A percentile compares a stretch with the other conserved stretches of the same genome.
These are phyloP conservation scores for Yasuhikotakia modesta DNA, from an alignment of 2,797 vertebrate species.

Conservation along the genomic window DNA sequence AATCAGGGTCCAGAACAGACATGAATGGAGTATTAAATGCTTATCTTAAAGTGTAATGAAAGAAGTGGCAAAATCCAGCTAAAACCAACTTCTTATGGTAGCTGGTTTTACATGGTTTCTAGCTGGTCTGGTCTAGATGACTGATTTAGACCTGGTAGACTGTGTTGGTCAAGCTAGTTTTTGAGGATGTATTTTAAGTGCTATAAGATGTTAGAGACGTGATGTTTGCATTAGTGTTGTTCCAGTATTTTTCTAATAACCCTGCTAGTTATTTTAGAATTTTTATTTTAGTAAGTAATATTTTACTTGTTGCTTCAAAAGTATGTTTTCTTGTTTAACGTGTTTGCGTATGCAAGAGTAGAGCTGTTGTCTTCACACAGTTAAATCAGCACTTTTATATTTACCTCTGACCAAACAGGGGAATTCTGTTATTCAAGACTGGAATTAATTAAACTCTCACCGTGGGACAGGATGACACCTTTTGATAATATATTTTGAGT, in stretches of 20 bases:
- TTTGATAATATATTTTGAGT: slow-evolving; percentile 72
- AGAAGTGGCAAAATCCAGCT: background rate
- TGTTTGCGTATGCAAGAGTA: slow-evolving; percentile 54
- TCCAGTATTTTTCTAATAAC: background rate
- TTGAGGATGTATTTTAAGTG: too few relatives aligned
- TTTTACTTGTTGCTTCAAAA: slow-evolving; percentile 24
- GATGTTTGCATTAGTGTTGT: background rate
- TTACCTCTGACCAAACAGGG: slow-evolving; percentile 71
- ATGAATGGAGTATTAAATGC: slow-evolving; percentile 11
- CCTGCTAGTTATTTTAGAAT: slow-evolving; percentile 4
- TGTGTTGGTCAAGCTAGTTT: background rate
- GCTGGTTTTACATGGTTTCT: background rate
- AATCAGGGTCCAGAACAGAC: slow-evolving; percentile 17
- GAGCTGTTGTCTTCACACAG: slow-evolving; percentile 56
- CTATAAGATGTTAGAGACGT: background rate
- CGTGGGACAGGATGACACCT: slow-evolving; percentile 66
- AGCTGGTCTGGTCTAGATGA: slow-evolving; percentile 11
- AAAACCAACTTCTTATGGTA: background rate
- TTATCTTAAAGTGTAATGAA: slow-evolving; percentile 14
- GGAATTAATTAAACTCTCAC: slow-evolving; percentile 76
- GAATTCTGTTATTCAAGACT: slow-evolving; percentile 72
- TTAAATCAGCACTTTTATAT: slow-evolving; percentile 71
- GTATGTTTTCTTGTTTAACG: slow-evolving; percentile 18
- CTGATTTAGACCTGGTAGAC: background rate
- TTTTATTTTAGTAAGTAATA: too few relatives aligned